phyloP scores from a whole-genome alignment of 2,113 vertebrate genomes.

The Morone chrysops region DNA sequence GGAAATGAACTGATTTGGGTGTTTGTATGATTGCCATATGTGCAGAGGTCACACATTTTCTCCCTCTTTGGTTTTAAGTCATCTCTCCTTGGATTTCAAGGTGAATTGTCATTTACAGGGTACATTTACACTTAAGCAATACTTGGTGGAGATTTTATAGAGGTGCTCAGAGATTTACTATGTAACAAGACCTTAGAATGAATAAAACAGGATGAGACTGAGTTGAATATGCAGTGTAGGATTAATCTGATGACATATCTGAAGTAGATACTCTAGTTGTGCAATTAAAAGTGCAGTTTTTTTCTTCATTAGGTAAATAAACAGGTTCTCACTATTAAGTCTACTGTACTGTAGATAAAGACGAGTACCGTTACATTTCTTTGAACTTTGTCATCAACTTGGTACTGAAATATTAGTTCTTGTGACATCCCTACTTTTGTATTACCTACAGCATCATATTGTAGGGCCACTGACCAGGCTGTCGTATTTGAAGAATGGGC shows the following conservation, averaged over 20 bases:
- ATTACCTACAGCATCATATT: no score
- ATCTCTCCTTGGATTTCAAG: constrained; percentile 32
- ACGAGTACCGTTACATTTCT: no score
- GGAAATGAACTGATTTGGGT: background rate
- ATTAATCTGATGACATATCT: background rate
- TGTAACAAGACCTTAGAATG: constrained; percentile 14
- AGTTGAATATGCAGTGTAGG: background rate
- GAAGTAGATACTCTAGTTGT: background rate
- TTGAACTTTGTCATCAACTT: no score
- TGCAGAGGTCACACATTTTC: background rate
- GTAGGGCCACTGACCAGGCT: no score
- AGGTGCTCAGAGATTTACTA: background rate
- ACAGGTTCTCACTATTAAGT: no score
- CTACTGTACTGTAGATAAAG: no score
- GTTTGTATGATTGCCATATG: background rate
- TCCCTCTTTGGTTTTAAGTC: background rate
- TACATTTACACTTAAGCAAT: constrained; percentile 69
- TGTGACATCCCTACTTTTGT: no score
- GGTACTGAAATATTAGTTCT: no score
- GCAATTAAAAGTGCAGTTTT: background rate
- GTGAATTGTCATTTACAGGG: constrained; percentile 58
- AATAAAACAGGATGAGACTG: background rate
- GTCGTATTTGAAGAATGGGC: no score
- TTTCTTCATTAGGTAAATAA: background rate
- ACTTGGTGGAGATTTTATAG: constrained; percentile 27